Evolutionary conservation across 2,888 invertebrate species (phyloP).

Genomic region (Camponotus fellah): DNA sequence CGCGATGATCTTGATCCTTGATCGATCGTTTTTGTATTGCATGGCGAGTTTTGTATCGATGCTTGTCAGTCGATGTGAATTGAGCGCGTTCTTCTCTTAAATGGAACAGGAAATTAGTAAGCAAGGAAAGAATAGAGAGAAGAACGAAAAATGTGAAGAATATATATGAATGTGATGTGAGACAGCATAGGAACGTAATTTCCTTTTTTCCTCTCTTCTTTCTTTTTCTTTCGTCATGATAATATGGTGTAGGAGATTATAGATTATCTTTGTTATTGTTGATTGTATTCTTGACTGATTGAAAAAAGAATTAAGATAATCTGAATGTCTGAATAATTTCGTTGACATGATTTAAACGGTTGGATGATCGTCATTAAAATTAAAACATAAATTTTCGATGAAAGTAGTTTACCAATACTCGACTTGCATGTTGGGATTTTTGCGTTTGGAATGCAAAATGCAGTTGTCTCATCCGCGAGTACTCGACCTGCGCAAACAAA

Average conservation of each 20-base stretch:
- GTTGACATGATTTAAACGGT: conserved; percentile 24
- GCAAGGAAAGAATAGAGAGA: background rate
- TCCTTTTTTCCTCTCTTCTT: conserved; percentile 22
- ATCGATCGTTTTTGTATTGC: conserved; percentile 49
- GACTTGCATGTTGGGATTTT: conserved; percentile 48
- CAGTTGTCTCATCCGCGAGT: conserved; percentile 50
- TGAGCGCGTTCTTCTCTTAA: conserved; percentile 3
- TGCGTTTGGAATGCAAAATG: conserved; percentile 51
- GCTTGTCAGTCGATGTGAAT: conserved; percentile 30
- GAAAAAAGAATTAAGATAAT: conserved; percentile 13
- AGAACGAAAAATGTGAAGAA: background rate
- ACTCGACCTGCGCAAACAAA: conserved; percentile 53
- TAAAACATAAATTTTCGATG: conserved; percentile 40
- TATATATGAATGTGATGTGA: background rate
- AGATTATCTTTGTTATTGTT: conserved; percentile 2
- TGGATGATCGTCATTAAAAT: conserved; percentile 23
- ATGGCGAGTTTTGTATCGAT: conserved; percentile 34
- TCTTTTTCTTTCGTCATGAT: conserved; percentile 14
- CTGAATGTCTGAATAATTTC: conserved; percentile 23
- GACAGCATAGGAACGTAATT: conserved; percentile 6
- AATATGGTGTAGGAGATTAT: background rate
- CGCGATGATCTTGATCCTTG: conserved; percentile 13
- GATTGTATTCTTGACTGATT: conserved; percentile 1
- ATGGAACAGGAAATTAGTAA: background rate
- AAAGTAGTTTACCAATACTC: conserved; percentile 49